Conservation (phyloP, 2,113 vertebrate species). For the Coregonus clupeaformis region DNA sequence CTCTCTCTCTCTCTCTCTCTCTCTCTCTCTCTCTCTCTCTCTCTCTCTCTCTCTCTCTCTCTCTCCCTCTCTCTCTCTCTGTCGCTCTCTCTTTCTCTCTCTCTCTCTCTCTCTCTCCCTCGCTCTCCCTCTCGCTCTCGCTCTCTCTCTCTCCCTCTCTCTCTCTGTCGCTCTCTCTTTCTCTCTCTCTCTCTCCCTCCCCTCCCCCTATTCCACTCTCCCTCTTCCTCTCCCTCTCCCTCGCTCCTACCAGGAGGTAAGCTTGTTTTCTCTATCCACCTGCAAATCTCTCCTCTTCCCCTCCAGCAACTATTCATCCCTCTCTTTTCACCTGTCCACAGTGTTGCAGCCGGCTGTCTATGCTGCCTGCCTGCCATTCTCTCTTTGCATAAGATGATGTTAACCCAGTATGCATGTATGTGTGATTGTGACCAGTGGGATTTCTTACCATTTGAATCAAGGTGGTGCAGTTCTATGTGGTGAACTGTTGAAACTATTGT, state of each 20-base stretch:
- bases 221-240: not conserved
- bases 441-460: too few species aligned
- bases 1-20: not conserved
- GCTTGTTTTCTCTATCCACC: not conserved
- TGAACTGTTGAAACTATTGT: too few species aligned
- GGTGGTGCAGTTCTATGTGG: too few species aligned
- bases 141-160: conserved; percentile 23
- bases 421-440: too few species aligned
- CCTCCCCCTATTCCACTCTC: too few species aligned
- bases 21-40: not conserved
- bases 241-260: not conserved
- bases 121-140: not conserved
- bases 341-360: too few species aligned
- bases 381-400: too few species aligned
- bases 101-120: not conserved
- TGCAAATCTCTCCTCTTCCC: not conserved
- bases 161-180: too few species aligned
- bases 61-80: conserved; percentile 26
- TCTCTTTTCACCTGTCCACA: not conserved
- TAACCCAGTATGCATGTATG: too few species aligned
- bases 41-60: not conserved
- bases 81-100: not conserved
- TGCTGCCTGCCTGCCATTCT: too few species aligned
- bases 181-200: too few species aligned
- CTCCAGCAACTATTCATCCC: not conserved